phyloP scores from a whole-genome alignment of 2,113 vertebrate genomes.

The Calidris pugnax region DNA sequence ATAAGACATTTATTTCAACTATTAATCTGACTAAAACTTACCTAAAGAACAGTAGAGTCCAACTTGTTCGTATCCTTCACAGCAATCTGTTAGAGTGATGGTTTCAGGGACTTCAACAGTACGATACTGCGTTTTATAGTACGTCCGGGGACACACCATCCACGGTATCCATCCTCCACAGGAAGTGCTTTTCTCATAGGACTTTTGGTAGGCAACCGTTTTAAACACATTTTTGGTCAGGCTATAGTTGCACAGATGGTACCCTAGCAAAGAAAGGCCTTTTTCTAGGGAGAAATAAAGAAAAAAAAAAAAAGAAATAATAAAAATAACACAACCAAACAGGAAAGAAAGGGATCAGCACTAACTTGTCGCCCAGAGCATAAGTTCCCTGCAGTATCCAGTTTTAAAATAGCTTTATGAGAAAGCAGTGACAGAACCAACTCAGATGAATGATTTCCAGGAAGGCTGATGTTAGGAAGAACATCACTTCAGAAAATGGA shows the following conservation, averaged over 20 bases:
- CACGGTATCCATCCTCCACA: constrained; percentile 86
- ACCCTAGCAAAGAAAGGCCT: constrained; percentile 79
- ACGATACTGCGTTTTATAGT: constrained; percentile 69
- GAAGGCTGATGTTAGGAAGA: not conserved
- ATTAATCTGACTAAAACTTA: constrained; percentile 70
- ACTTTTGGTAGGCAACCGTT: constrained; percentile 66
- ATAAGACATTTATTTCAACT: not conserved
- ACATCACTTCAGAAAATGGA: not conserved
- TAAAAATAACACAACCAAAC: not conserved
- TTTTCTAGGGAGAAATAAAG: constrained; percentile 64
- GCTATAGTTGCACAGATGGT: constrained; percentile 80
- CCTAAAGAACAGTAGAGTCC: constrained; percentile 85
- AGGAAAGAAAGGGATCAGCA: not conserved
- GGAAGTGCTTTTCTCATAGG: constrained; percentile 57
- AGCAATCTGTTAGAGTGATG: constrained; percentile 79
- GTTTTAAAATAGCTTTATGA: not conserved
- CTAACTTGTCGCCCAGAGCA: not conserved
- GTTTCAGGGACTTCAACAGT: constrained; percentile 52
- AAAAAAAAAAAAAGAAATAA: not conserved
- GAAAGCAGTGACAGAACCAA: not conserved
- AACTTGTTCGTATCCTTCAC: constrained; percentile 83
- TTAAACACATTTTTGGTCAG: constrained; percentile 66
- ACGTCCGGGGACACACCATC: constrained; percentile 77
- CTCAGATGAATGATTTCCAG: not conserved
- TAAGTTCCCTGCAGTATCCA: not conserved